phyloP scores from a whole-genome alignment of 2,888 invertebrate genomes.

The Crepidodera aurea region DNA sequence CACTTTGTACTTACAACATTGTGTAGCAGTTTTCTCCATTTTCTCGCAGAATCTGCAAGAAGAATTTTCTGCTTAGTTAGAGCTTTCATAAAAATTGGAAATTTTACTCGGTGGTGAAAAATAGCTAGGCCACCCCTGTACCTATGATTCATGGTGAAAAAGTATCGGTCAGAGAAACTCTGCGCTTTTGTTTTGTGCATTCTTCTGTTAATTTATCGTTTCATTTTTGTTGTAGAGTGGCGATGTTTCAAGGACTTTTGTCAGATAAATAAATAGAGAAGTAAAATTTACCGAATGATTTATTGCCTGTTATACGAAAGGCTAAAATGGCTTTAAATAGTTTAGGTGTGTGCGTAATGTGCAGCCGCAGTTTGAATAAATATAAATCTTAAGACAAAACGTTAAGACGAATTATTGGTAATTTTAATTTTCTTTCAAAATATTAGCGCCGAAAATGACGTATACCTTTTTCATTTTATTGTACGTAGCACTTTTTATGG shows the following conservation, averaged over 20 bases:
- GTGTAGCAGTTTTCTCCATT: too few species aligned
- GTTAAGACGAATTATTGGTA: background rate
- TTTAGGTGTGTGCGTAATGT: background rate
- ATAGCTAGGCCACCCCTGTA: background rate
- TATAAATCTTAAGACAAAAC: background rate
- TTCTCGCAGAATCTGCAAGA: too few species aligned
- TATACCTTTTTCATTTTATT: too few species aligned
- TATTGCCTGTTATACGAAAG: constrained; percentile 15
- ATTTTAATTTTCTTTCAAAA: background rate
- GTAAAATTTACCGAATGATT: constrained; percentile 26
- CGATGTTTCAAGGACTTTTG: constrained; percentile 28
- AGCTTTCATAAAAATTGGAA: too few species aligned
- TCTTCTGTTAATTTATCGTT: constrained; percentile 25
- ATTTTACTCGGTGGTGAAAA: background rate
- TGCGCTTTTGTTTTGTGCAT: constrained; percentile 22
- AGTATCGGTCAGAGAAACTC: constrained; percentile 27
- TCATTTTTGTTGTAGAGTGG: constrained; percentile 26
- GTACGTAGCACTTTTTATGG: too few species aligned
- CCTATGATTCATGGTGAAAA: constrained; percentile 33
- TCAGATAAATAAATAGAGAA: constrained; percentile 30
- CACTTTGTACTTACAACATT: too few species aligned
- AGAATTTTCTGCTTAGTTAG: too few species aligned
- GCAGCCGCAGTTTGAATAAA: background rate
- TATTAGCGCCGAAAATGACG: too few species aligned
- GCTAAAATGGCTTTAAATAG: background rate